Evolutionary conservation across 2,888 invertebrate genomes (phyloP).

Genomic region (Noctua comes): DNA sequence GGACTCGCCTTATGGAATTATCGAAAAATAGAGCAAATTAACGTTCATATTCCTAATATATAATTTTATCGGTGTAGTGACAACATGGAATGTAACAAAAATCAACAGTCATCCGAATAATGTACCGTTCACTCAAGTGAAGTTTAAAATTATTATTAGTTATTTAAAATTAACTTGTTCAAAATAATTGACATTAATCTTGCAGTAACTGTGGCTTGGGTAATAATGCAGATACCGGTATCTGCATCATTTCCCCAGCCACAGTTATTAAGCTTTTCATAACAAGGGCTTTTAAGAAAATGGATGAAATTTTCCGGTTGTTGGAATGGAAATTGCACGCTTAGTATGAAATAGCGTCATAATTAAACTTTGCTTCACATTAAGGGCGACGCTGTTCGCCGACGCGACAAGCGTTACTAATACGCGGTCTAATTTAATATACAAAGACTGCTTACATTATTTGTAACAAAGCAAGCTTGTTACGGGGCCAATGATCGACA

Average conservation of each 20-base stretch:
- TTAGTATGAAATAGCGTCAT: conserved; percentile 50
- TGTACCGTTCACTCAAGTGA: neutral
- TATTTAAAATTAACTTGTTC: neutral
- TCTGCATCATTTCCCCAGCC: neutral
- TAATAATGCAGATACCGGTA: neutral
- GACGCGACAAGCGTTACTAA: conserved; percentile 44
- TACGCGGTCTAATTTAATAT: conserved; percentile 29
- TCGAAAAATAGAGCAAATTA: neutral
- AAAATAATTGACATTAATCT: neutral
- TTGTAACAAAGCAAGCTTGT: conserved; percentile 17
- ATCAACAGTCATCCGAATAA: neutral
- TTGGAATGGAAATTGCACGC: conserved; percentile 56
- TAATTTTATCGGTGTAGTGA: neutral
- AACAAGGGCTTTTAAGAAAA: conserved; percentile 28
- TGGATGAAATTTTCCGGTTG: conserved; percentile 35
- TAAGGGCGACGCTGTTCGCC: conserved; percentile 30
- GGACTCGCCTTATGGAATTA: neutral
- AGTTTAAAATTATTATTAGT: too few relatives aligned
- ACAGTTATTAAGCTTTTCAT: conserved; percentile 25
- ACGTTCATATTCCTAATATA: neutral
- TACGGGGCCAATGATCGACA: neutral
- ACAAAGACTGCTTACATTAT: conserved; percentile 35
- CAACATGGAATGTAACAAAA: neutral
- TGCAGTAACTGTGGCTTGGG: neutral
- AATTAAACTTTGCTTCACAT: conserved; percentile 56